Evolutionary conservation across 2,797 vertebrate genomes (phyloP), one percentile per base, ranked within the genome.

Genomic region (Amniataba percoides): DNA sequence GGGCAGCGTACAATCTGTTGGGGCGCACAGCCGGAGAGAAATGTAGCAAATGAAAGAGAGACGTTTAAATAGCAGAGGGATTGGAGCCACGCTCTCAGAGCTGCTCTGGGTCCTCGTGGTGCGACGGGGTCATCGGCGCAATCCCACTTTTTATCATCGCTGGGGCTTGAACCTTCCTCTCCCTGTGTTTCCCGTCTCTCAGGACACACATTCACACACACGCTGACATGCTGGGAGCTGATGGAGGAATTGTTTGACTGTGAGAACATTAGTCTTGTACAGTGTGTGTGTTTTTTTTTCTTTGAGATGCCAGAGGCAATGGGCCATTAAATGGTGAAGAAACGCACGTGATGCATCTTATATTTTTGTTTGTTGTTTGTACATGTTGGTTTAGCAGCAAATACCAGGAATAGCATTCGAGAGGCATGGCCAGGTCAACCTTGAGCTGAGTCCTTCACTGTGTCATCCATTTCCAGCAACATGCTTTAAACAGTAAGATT

Each of bases 231-330:
- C 74, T 16, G 21, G 67, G 60, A 90, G 90, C 84, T 88, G 80
- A 88, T 84, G 79, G 66, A 88, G 82, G 85, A 92, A 90, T 80
- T 87, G 49, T 88, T 91, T 87, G n/a, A 87, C 62, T 63, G 13
- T 1, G 11, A 83, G 72, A 64, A 36, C 21, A 86, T 86, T 84
- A 72, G 57, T 78, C 62, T 84, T 68, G 5, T 72, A 84, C 40
- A 79, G 69, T 0, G 5, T 19, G n/a, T 69, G 77, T 70, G 59
- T 46, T 45, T 46, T 18, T 62, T 46, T 45, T 46, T 18, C 39
- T 58, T 42, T 16, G 25, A 74, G 56, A 83, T 66, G 23, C 39
- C 12, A 13, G 19, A 55, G 40, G 46, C 78, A 82, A 73, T 31
- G n/a, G 55, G 39, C 53, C 46, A 36, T 81, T 11, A n/a, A 51